phyloP scores from a whole-genome alignment of 2,888 invertebrate species.

The Alloscopus bannaensis region DNA sequence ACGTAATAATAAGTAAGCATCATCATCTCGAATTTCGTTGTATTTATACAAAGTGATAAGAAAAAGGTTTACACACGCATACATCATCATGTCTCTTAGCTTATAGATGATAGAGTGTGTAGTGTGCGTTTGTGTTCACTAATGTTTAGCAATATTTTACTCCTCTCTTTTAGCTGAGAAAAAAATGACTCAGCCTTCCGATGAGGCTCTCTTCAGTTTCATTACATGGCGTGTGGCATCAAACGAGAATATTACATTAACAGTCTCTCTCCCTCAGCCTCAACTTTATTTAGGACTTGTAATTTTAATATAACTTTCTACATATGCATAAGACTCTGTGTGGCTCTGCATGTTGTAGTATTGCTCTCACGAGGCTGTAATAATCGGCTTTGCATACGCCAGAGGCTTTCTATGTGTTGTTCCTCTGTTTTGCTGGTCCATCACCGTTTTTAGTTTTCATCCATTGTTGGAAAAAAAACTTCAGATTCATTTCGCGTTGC shows the following conservation, averaged over 20 bases:
- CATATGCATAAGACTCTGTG: too few relatives aligned
- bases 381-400: not conserved
- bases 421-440: constrained; percentile 29
- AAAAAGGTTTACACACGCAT: too few relatives aligned
- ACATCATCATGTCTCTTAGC: too few relatives aligned
- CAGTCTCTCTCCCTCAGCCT: too few relatives aligned
- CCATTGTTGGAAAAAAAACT: constrained; percentile 9
- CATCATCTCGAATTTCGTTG: too few relatives aligned
- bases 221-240: constrained; percentile 18
- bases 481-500: too few relatives aligned
- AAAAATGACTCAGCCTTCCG: constrained; percentile 22
- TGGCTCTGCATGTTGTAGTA: not conserved
- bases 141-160: too few relatives aligned
- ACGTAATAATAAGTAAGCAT: constrained; percentile 11
- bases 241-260: not conserved
- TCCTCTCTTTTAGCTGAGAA: not conserved
- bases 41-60: too few relatives aligned
- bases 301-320: too few relatives aligned
- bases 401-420: constrained; percentile 6
- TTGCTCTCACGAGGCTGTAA: constrained; percentile 1
- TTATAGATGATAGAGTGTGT: too few relatives aligned
- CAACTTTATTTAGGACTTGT: too few relatives aligned
- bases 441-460: not conserved
- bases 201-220: not conserved
- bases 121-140: too few relatives aligned